Evolutionary conservation across 2,113 vertebrate species (phyloP), one percentile per base, ranked within the genome.

Genomic region (Irena cyanogastra): DNA sequence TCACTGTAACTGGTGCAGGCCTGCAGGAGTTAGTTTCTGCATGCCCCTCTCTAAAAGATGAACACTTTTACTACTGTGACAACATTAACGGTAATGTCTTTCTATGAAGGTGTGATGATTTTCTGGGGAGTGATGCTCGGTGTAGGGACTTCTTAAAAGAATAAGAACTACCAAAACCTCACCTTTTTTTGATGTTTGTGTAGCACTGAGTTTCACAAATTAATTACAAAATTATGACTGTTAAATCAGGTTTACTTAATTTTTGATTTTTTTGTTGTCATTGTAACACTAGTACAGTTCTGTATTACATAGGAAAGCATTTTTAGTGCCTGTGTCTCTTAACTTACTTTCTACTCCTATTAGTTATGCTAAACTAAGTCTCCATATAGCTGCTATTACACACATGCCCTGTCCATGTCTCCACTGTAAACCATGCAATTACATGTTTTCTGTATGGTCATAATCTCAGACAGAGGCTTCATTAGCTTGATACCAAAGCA

Each of bases 21-120:
- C 98, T 99, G 94, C 98, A 99, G 96, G 98, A 99, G 83, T 97
- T 99, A 92, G 99, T 99, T 84, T 98, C 99, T 9, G 98, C 97
- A 17, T 99, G 99, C 81, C 99, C 99, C 63, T 98, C 99, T 74
- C 98, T 99, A 56, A 99, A 99, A 19, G 99, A 99, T 60, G 99
- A 99, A 97, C 98, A 99, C 98, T 99, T 99, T 97, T 99, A 99
- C 98, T 99, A 99, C 99, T 99, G 99, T 98, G 99, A 99, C 98
- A 99, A 99, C 98, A 99, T 99, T 97, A 98, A 99, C 87, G 99
- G 99, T 99, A 99, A 99, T 97, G 96, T 94, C 83, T 89, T 92
- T 96, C 88, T 95, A 44, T 76, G 85, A 74, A 92, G 89, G 44
- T 37, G 21, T 41, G 85, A 7, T 71, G 49, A 45, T 77, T 81